phyloP scores from a whole-genome alignment of 2,797 vertebrate genomes.

The Graptemys geographica region DNA sequence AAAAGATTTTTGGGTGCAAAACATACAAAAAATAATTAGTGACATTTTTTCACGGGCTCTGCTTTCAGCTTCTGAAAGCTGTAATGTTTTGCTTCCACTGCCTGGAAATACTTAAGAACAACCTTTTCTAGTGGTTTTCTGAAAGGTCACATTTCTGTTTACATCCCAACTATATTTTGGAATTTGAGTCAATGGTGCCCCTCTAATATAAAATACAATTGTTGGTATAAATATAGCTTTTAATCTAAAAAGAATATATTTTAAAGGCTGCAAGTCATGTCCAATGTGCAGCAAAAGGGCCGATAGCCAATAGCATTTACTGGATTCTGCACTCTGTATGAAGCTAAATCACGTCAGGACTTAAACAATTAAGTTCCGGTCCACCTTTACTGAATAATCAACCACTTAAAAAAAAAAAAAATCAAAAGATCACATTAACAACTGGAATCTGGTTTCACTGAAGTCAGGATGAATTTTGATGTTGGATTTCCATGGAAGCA shows the following conservation, averaged over 20 bases:
- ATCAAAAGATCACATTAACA: neutral
- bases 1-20: neutral
- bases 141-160: too few species aligned
- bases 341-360: neutral
- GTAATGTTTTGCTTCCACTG: too few species aligned
- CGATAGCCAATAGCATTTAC: neutral
- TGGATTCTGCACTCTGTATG: neutral
- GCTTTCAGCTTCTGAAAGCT: too few species aligned
- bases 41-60: too few species aligned
- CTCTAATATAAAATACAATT: neutral
- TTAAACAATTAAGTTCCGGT: neutral
- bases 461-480: neutral
- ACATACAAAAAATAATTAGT: too few species aligned
- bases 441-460: rapidly evolving
- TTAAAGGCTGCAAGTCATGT: neutral
- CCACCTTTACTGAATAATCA: neutral
- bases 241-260: neutral
- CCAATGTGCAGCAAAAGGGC: neutral
- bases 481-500: neutral
- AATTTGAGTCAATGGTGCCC: neutral
- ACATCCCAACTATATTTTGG: neutral
- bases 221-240: neutral
- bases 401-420: neutral
- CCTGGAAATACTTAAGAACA: too few species aligned
- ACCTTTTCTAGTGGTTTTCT: too few species aligned